These are phyloP conservation scores for Xenopus laevis DNA, from an alignment of 2,113 vertebrate species.

Conservation along the genomic window DNA sequence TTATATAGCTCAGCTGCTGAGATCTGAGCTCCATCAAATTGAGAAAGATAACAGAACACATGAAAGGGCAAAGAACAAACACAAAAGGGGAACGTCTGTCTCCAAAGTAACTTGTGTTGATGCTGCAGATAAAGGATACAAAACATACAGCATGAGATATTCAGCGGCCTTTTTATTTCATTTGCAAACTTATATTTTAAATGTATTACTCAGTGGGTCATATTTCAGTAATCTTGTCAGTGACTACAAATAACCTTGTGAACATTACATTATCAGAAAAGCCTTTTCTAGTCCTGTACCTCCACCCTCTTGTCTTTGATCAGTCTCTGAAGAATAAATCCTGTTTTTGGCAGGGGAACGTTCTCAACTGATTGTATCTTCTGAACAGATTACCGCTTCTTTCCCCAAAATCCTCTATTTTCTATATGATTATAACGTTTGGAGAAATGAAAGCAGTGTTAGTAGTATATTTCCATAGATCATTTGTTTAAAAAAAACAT, in stretches of 20 bases:
- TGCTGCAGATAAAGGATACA: constrained; percentile 33
- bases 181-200: constrained; percentile 39
- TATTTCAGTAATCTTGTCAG: constrained; percentile 41
- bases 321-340: constrained; percentile 35
- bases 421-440: constrained; percentile 36
- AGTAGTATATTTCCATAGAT: no score
- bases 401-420: constrained; percentile 22
- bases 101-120: constrained; percentile 37
- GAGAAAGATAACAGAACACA: constrained; percentile 42
- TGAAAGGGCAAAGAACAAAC: constrained; percentile 36
- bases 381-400: constrained; percentile 15
- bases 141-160: constrained; percentile 25
- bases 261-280: constrained; percentile 32
- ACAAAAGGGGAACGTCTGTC: constrained; percentile 26
- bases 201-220: constrained; percentile 25
- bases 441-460: background rate
- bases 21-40: constrained; percentile 35
- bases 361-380: constrained; percentile 37
- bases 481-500: no score
- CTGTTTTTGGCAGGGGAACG: constrained; percentile 29
- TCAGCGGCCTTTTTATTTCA: constrained; percentile 22
- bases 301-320: constrained; percentile 38
- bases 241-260: constrained; percentile 27
- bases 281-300: constrained; percentile 24
- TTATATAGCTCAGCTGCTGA: constrained; percentile 45